Base-by-base conservation (phyloP, 2,113 vertebrate genomes). In the Jaculus jaculus region DNA sequence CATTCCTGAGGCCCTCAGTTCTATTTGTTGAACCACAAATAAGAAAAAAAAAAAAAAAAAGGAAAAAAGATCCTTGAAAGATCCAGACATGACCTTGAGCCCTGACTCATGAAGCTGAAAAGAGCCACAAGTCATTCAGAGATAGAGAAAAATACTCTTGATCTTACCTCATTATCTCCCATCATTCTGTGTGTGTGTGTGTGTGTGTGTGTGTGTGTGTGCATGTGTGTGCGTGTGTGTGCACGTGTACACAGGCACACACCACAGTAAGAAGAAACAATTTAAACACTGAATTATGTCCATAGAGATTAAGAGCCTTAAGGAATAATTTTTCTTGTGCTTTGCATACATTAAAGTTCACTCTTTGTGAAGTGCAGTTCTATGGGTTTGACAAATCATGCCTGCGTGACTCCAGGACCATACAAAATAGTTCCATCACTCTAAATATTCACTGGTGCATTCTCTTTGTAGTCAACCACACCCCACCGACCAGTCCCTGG, bases 271-370 rank as follows among this genome's bases (percentile, higher is more conserved):
- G 66, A 86, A 92, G 81, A 89, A 82, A 91, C 82, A 12, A 66
- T 47, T 91, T 68, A 91, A 91, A 90, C 32, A 42, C 78, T 80
- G 91, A 88, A 89, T 94, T 94, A 87, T 77, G 63, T 84, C 75
- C 39, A 58, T 20, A 69, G 63, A 84, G 89, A 92, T 89, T 69
- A 54, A 84, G 18, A 84, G 77, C 84, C 81, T 89, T 77, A 37
- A 85, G 73, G 72, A 89, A 91, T 78, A 26, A 79, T 68, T 77
- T 87, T 68, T 89, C 84, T 61, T 85, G 74, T 74, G 37, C 84
- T 39, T 89, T 60, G 63, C 77, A 78, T 84, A 73, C 34, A 65
- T 91, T 90, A 75, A 68, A 47, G 23, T 61, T 90, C 77, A 58
- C 15, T 90, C 42, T 93, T 93, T 60, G 63, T 61, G 51, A 54